These are phyloP conservation scores for Austrolebias charrua DNA, from an alignment of 2,797 vertebrate species.

Conservation along the genomic window DNA sequence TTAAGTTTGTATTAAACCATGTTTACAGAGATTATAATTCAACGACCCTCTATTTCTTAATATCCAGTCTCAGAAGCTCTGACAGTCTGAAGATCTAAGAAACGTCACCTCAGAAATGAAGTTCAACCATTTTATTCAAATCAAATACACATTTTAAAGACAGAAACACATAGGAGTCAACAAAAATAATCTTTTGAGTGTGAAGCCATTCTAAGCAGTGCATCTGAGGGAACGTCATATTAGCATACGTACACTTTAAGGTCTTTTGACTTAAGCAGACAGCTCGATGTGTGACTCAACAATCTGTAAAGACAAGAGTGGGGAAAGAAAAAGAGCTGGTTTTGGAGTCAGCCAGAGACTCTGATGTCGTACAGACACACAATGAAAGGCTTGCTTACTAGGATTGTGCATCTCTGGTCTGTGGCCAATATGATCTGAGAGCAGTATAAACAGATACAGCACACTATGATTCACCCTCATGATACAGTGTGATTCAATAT, in stretches of 20 bases:
- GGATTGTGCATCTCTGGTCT: too few species aligned
- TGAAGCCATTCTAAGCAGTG: not conserved
- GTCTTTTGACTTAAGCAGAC: slow-evolving; percentile 10
- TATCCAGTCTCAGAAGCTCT: not conserved
- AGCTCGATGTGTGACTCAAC: slow-evolving; percentile 5
- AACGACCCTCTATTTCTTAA: not conserved
- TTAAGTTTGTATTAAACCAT: not conserved
- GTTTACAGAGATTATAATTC: too few species aligned
- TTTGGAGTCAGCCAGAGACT: slow-evolving; percentile 5
- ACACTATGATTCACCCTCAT: too few species aligned
- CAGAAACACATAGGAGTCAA: not conserved
- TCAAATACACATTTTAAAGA: not conserved
- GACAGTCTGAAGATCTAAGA: not conserved
- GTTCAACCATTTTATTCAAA: not conserved
- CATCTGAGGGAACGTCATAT: not conserved
- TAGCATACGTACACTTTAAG: not conserved
- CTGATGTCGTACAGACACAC: slow-evolving; percentile 9
- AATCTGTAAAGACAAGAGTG: not conserved
- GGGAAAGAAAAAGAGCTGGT: not conserved
- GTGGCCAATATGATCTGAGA: too few species aligned
- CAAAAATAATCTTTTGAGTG: not conserved
- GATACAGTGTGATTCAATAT: too few species aligned
- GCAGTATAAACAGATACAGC: too few species aligned
- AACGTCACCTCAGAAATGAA: not conserved
- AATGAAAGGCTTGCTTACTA: not conserved